These are phyloP conservation scores for Dromas ardeola DNA, from an alignment of 2,113 vertebrate genomes.

Conservation along the genomic window DNA sequence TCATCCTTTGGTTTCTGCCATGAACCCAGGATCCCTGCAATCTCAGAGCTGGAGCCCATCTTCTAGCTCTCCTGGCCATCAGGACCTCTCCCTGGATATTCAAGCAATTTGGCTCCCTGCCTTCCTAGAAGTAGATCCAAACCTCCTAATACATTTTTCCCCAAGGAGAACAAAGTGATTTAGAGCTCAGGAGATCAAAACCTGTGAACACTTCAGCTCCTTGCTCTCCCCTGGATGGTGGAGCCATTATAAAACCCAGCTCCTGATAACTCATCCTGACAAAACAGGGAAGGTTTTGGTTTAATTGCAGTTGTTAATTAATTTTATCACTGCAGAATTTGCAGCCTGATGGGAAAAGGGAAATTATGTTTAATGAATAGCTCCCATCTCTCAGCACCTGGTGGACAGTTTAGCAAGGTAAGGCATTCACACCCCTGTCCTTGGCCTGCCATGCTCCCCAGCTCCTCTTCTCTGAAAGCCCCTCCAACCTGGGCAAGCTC, in stretches of 20 bases:
- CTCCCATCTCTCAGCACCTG: neutral
- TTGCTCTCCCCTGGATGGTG: neutral
- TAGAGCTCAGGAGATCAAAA: neutral
- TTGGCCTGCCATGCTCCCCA: neutral
- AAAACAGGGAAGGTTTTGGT: neutral
- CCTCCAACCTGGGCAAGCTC: neutral
- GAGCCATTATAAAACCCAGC: neutral
- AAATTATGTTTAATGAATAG: neutral
- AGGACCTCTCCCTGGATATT: neutral
- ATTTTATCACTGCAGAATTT: conserved; percentile 9
- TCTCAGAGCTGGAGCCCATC: neutral
- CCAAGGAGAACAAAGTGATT: neutral
- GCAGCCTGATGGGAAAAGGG: neutral
- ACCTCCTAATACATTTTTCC: neutral
- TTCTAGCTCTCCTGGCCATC: neutral
- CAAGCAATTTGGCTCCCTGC: neutral
- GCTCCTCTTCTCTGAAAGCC: neutral
- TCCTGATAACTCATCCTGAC: neutral
- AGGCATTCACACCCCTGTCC: neutral
- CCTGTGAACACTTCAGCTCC: neutral
- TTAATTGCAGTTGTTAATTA: conserved; percentile 36
- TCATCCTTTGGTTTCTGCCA: neutral
- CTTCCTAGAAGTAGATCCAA: neutral
- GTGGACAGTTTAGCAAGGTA: neutral
- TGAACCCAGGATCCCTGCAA: neutral